Evolutionary conservation across 2,888 invertebrate genomes (phyloP).

Genomic region (Pandemis heparana): DNA sequence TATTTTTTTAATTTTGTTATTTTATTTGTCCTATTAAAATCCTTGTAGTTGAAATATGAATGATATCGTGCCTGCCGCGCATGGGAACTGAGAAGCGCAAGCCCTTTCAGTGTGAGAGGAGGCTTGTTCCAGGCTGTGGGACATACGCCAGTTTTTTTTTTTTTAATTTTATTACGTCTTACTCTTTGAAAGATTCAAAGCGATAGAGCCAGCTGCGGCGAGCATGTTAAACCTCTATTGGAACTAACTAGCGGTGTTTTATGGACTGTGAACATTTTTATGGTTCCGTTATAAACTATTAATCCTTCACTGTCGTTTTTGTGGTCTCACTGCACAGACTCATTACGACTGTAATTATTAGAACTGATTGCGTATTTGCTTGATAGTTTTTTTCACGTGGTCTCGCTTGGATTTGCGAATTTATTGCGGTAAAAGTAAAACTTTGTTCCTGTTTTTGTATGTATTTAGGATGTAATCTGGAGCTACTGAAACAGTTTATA

Average conservation of each 20-base stretch:
- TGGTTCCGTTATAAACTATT: conserved; percentile 40
- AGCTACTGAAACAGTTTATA: no score
- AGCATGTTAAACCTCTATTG: conserved; percentile 30
- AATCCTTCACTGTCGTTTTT: conserved; percentile 30
- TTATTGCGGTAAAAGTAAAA: no score
- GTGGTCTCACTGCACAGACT: conserved; percentile 16
- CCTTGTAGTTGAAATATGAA: no score
- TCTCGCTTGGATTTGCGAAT: background rate
- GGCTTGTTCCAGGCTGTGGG: background rate
- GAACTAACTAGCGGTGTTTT: conserved; percentile 18
- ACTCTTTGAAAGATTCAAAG: conserved; percentile 11
- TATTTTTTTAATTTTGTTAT: no score
- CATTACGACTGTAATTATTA: background rate
- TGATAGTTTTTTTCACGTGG: background rate
- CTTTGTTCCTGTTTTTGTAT: no score
- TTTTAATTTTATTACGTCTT: background rate
- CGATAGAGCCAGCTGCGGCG: conserved; percentile 23
- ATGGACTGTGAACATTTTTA: conserved; percentile 42
- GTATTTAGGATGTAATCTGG: no score
- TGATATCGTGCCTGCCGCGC: no score
- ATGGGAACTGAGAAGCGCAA: background rate
- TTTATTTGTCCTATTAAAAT: no score
- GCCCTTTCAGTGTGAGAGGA: background rate
- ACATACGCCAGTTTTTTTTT: background rate
- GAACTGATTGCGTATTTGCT: background rate